Base-by-base conservation (phyloP, 1,140 invertebrate genomes). In the Trissolcus basalis region DNA sequence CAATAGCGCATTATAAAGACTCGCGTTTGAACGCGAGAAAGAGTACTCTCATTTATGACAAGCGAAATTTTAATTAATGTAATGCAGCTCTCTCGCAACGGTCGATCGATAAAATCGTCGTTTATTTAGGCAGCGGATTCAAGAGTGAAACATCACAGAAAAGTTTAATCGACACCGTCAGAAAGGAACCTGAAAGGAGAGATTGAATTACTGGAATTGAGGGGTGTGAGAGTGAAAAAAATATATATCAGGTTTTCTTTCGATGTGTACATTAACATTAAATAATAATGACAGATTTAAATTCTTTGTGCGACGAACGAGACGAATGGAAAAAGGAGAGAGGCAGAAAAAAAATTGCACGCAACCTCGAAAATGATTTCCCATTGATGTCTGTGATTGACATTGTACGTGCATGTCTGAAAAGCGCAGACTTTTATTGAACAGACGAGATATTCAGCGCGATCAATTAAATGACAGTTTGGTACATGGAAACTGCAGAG, bases 51-150 rank as follows among this genome's bases (percentile, higher is more conserved):
- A 76, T 75, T 77, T 70, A 70, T 67, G 55, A 49, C 39, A 50
- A 50, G 67, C 54, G 73, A 71, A 71, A 77, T 77, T 77, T 77
- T 77, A 77, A 77, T 77, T 77, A 77, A 77, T 49, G 67, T 71
- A 77, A 77, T 77, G 74, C 60, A 71, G 56, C 43, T 59, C 55
- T 59, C 55, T 77, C 51, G 27, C 14, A 53, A 51, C 15, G 50
- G 59, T 27, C 71, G 71, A 74, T 74, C 71, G 51, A 74, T 74
- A 74, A 63, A 74, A 51, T 68, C 55, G 73, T 77, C 60, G 67
- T 70, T 77, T 77, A 68, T 74, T 76, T 76, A 63, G 60, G 48
- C 41, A 58, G 68, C 55, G 56, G 49, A 77, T 77, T 71, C 60
- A 67, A 77, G 61, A 77, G 61, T 71, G 67, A 70, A 69, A 65